Conservation (phyloP, 2,797 vertebrate genomes). For the Anabacerthia variegaticeps region DNA sequence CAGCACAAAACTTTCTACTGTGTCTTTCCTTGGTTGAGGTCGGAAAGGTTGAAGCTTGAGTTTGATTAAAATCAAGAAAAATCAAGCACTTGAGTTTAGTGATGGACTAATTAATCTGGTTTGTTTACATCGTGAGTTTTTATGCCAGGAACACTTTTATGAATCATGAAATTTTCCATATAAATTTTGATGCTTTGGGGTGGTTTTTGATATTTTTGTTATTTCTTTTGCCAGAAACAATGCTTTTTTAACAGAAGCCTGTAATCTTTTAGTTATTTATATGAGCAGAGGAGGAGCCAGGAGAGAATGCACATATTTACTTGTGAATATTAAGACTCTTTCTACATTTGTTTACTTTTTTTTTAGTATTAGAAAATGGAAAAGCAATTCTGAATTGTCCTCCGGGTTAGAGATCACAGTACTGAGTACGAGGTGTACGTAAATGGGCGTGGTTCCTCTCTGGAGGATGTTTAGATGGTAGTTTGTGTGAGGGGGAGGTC, state of each 20-base stretch:
- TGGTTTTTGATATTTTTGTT: not conserved
- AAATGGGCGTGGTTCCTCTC: rapidly evolving
- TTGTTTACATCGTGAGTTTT: not conserved
- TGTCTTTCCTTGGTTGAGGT: not conserved
- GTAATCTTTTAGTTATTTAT: not conserved
- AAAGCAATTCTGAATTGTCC: not conserved
- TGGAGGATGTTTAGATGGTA: not conserved
- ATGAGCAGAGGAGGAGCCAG: not conserved
- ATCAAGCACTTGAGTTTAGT: not conserved
- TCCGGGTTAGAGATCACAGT: not conserved
- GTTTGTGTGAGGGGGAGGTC: not conserved
- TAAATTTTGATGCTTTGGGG: not conserved
- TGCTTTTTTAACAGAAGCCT: not conserved
- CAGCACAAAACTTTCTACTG: not conserved
- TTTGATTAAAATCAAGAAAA: not conserved
- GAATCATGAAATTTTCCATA: not conserved
- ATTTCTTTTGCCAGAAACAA: not conserved
- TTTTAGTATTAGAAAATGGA: not conserved
- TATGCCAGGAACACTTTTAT: not conserved
- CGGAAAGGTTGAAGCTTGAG: not conserved
- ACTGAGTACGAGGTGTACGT: not conserved
- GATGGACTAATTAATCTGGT: not conserved
- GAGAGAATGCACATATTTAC: not conserved
- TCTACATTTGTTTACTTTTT: not conserved
- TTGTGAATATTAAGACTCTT: not conserved